Percentiles rank a stretch among this genome's conserved stretches.
phyloP scores from a whole-genome alignment of 2,113 vertebrate species.

The Lophura nycthemera region DNA sequence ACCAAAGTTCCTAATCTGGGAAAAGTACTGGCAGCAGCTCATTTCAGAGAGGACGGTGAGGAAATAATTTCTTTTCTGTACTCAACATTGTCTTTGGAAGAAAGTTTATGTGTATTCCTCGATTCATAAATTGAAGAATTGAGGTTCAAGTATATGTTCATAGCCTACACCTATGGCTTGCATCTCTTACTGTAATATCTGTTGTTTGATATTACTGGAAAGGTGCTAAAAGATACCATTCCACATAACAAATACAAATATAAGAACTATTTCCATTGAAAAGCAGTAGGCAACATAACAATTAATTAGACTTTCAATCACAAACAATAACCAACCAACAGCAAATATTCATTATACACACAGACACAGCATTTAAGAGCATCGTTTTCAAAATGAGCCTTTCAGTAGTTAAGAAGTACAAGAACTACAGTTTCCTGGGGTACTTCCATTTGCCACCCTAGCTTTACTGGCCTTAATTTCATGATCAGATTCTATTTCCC shows the following conservation, averaged over 20 bases:
- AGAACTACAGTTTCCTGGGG: not conserved
- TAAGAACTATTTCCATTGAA: not conserved
- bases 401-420: not conserved
- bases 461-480: not conserved
- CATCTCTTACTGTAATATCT: not conserved
- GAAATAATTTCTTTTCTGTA: not conserved
- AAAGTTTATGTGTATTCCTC: not conserved
- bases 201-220: not conserved
- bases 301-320: not conserved
- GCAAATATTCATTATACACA: not conserved
- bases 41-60: not conserved
- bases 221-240: not conserved
- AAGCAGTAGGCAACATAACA: not conserved
- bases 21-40: not conserved
- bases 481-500: not conserved
- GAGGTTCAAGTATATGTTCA: not conserved
- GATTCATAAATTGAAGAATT: not conserved
- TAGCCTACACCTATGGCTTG: not conserved
- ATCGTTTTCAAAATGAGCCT: not conserved
- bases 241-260: not conserved
- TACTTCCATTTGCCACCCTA: not conserved
- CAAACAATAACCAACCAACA: not conserved
- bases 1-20: not conserved
- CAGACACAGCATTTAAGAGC: not conserved
- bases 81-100: not conserved